phyloP scores from a whole-genome alignment of 2,888 invertebrate genomes.

The Acheta domesticus region DNA sequence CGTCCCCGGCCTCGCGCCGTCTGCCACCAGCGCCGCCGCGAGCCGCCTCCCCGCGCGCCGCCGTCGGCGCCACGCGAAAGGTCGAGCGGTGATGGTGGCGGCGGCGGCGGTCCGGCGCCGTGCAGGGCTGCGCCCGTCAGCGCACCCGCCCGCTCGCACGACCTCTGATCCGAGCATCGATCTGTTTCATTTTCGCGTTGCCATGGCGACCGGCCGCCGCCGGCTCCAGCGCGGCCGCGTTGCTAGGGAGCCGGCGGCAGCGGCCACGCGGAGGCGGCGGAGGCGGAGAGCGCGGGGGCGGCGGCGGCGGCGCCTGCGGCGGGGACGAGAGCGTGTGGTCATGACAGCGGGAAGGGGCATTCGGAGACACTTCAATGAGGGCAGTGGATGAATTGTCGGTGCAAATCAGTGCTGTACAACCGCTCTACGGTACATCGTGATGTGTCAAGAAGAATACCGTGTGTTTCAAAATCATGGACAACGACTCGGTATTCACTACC shows the following conservation, averaged over 20 bases:
- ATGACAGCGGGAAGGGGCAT: no score
- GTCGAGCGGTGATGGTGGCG: background rate
- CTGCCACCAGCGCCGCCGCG: no score
- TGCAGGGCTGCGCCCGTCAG: background rate
- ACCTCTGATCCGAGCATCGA: constrained; percentile 9
- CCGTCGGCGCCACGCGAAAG: background rate
- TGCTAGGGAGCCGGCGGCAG: background rate
- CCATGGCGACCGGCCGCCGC: background rate
- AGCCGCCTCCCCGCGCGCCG: background rate
- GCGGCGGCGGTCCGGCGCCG: background rate
- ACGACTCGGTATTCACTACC: no score
- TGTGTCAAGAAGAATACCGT: no score
- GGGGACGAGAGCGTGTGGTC: no score
- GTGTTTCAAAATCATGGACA: no score
- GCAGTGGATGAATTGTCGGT: no score
- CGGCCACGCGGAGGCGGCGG: background rate
- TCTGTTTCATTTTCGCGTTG: background rate
- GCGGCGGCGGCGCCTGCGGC: no score
- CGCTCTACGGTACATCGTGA: no score
- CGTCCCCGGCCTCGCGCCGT: no score
- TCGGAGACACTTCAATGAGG: no score
- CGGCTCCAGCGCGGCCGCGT: constrained; percentile 7
- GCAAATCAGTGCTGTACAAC: no score
- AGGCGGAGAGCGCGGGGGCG: background rate
- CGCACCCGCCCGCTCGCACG: background rate